Evolutionary conservation across 2,888 invertebrate species (phyloP).

Genomic region (Augiades crinisus): DNA sequence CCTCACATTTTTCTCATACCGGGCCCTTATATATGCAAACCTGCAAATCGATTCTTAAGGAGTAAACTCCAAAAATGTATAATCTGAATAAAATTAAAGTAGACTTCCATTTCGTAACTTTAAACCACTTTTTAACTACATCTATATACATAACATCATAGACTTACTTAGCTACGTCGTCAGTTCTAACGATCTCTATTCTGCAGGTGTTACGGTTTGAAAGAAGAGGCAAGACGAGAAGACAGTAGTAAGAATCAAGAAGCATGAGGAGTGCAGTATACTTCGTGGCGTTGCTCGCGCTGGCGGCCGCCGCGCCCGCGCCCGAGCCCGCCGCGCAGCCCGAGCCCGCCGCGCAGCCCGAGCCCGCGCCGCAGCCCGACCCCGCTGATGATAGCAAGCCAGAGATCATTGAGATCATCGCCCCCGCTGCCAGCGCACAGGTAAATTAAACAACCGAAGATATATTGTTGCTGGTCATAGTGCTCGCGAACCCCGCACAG

Average conservation of each 20-base stretch:
- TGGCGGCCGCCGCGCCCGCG: constrained; percentile 43
- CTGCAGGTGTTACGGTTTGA: not conserved
- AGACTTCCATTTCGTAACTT: no score
- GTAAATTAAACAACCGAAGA: constrained; percentile 44
- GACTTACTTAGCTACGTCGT: no score
- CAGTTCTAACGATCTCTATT: not conserved
- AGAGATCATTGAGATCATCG: constrained; percentile 77
- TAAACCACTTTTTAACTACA: no score
- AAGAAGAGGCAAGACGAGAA: not conserved
- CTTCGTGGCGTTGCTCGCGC: constrained; percentile 44
- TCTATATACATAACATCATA: no score
- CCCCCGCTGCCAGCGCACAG: constrained; percentile 73
- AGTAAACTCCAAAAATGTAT: no score
- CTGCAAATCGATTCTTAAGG: no score
- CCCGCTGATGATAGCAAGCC: constrained; percentile 58
- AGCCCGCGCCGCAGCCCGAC: constrained; percentile 11
- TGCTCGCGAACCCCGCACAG: no score
- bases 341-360: constrained; percentile 46
- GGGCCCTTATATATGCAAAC: no score
- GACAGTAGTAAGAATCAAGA: constrained; percentile 26
- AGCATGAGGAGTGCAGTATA: constrained; percentile 51
- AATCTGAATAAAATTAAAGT: no score
- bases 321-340: constrained; percentile 45
- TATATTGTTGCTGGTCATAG: no score
- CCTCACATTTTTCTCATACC: no score